Conservation (phyloP, 2,888 invertebrate species). For the Aspidapion aeneum region DNA sequence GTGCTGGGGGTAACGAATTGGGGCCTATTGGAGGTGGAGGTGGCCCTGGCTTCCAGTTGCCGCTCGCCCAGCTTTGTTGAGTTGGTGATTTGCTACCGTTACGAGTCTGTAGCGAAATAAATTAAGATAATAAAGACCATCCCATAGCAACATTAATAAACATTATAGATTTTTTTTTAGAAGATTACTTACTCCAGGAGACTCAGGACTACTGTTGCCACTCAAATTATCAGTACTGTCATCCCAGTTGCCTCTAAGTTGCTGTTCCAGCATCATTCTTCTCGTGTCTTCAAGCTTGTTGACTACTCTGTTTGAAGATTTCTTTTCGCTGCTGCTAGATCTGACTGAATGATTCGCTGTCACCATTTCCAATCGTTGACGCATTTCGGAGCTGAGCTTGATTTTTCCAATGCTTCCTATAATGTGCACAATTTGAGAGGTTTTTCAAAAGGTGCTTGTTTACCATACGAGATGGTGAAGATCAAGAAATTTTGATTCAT, state of each 20-base stretch:
- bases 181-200: slow-evolving; percentile 36
- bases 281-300: slow-evolving; percentile 83
- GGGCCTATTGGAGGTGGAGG: slow-evolving; percentile 61
- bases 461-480: no score
- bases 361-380: slow-evolving; percentile 82
- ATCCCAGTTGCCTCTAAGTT: slow-evolving; percentile 64
- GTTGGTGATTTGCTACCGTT: slow-evolving; percentile 45
- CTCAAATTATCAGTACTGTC: slow-evolving; percentile 52
- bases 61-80: slow-evolving; percentile 45
- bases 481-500: no score
- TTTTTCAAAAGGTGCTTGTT: background rate
- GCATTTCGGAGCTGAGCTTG: slow-evolving; percentile 88
- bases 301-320: slow-evolving; percentile 68
- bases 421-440: slow-evolving; percentile 2
- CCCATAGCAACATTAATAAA: background rate
- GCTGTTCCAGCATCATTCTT: slow-evolving; percentile 80
- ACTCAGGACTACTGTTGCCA: slow-evolving; percentile 42
- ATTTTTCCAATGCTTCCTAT: slow-evolving; percentile 76
- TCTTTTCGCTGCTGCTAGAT: slow-evolving; percentile 67
- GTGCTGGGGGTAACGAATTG: slow-evolving; percentile 57
- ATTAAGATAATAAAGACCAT: background rate
- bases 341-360: slow-evolving; percentile 86
- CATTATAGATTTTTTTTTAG: no score
- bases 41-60: slow-evolving; percentile 53
- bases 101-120: slow-evolving; percentile 27